phyloP scores from a whole-genome alignment of 1,140 invertebrate species.

The Dreissena polymorpha region DNA sequence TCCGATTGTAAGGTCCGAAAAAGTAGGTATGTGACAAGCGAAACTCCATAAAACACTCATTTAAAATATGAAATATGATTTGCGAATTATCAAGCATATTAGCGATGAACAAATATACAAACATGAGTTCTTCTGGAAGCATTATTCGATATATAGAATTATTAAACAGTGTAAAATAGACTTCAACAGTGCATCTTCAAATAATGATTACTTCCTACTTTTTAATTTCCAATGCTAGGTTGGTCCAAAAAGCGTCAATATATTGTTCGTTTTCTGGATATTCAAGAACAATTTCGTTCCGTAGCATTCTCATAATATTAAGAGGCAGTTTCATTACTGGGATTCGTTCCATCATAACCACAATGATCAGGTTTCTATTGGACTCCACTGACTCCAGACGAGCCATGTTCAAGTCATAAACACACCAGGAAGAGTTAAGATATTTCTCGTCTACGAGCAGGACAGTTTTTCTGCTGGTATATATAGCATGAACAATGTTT shows the following conservation, averaged over 20 bases:
- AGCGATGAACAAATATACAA: no score
- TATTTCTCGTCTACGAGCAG: conserved; percentile 30
- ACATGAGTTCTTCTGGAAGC: no score
- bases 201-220: no score
- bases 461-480: conserved; percentile 19
- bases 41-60: no score
- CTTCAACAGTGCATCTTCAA: no score
- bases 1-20: no score
- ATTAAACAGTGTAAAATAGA: no score
- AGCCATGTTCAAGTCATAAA: conserved; percentile 38
- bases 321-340: background rate
- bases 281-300: background rate
- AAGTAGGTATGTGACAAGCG: no score
- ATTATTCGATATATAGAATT: no score
- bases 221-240: conserved; percentile 36
- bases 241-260: conserved; percentile 14
- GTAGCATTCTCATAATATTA: background rate
- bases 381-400: conserved; percentile 18
- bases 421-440: conserved; percentile 23
- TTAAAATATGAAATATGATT: no score
- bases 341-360: conserved; percentile 19
- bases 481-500: conserved; percentile 29
- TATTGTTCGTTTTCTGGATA: conserved; percentile 22
- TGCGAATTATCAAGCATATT: no score
- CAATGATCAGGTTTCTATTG: conserved; percentile 14